Evolutionary conservation across 2,113 vertebrate genomes (phyloP).

Genomic region (Ceuthmochares aereus): DNA sequence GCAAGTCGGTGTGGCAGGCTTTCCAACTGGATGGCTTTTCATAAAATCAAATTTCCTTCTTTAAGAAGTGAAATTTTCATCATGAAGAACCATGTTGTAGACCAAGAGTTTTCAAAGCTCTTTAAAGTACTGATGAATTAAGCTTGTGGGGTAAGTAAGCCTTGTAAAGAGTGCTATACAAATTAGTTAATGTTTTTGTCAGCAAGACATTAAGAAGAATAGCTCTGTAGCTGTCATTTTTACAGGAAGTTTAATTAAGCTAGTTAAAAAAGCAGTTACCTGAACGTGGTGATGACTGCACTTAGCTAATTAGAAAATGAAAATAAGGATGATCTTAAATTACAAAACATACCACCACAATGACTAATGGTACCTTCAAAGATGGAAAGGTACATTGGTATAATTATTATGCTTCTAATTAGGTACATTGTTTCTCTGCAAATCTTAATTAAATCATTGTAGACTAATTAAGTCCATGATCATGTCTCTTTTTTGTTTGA

Average conservation of each 20-base stretch:
- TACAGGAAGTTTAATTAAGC: conserved; percentile 76
- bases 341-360: conserved; percentile 57
- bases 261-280: conserved; percentile 79
- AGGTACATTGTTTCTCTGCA: conserved; percentile 65
- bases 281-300: conserved; percentile 64
- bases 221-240: conserved; percentile 70
- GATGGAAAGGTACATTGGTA: conserved; percentile 66
- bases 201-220: conserved; percentile 69
- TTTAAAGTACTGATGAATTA: conserved; percentile 40
- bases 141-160: conserved; percentile 5
- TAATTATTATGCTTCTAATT: conserved; percentile 68
- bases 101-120: background rate
- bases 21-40: background rate
- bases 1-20: background rate
- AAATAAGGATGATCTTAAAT: conserved; percentile 74
- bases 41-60: background rate
- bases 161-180: conserved; percentile 43
- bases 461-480: conserved; percentile 72
- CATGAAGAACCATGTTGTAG: background rate
- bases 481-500: conserved; percentile 64
- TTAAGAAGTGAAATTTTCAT: background rate
- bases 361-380: conserved; percentile 61
- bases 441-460: conserved; percentile 75
- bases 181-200: conserved; percentile 76
- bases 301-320: conserved; percentile 73